These are phyloP conservation scores for Carettochelys insculpta DNA, from an alignment of 2,113 vertebrate genomes.

Conservation along the genomic window DNA sequence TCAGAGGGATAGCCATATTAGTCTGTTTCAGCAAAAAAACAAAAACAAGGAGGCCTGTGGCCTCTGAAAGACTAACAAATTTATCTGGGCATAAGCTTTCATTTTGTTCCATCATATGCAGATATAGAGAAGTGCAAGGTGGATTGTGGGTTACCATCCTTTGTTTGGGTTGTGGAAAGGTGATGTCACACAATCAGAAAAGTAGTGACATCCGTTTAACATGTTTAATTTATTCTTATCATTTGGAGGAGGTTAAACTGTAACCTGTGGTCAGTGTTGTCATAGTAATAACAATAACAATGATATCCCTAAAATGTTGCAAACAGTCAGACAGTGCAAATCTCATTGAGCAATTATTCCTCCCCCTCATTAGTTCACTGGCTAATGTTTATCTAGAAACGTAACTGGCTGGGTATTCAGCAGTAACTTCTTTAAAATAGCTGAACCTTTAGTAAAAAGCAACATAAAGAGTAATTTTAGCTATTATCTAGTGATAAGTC, in stretches of 20 bases:
- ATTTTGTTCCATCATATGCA: neutral
- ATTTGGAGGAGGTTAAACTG: slow-evolving; percentile 32
- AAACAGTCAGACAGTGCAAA: slow-evolving; percentile 32
- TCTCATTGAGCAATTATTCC: neutral
- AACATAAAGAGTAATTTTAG: neutral
- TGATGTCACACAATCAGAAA: neutral
- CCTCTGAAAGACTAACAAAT: no score
- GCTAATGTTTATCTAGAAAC: neutral
- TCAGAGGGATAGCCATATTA: no score
- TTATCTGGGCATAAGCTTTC: no score
- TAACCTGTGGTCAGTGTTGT: slow-evolving; percentile 44
- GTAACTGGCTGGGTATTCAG: neutral
- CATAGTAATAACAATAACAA: slow-evolving; percentile 67
- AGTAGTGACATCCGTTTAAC: neutral
- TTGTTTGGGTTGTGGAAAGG: neutral
- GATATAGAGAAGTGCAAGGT: neutral
- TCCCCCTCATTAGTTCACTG: neutral
- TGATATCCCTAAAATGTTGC: slow-evolving; percentile 45
- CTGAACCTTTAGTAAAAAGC: neutral
- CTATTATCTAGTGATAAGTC: neutral
- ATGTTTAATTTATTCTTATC: slow-evolving; percentile 33
- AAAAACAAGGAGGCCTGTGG: no score
- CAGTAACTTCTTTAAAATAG: neutral
- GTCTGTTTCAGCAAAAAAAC: no score
- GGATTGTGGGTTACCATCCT: neutral